phyloP scores from a whole-genome alignment of 2,113 vertebrate species.

The Callionymus lyra region DNA sequence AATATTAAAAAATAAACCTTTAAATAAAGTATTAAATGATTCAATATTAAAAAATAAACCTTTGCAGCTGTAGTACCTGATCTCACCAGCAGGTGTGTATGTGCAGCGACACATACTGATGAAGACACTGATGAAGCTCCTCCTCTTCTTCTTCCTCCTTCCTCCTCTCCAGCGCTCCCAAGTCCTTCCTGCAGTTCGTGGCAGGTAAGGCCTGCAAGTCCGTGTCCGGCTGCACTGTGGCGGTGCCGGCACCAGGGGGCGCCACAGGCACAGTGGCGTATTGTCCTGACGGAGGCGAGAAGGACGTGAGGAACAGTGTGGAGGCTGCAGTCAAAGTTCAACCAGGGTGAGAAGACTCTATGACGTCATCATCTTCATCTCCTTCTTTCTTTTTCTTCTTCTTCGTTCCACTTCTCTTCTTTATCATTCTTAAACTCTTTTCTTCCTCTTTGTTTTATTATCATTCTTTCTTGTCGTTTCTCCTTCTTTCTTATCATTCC shows the following conservation, averaged over 20 bases:
- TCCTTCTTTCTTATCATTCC: too few species aligned
- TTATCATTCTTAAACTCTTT: too few species aligned
- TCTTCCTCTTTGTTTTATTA: too few species aligned
- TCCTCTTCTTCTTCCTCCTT: not conserved
- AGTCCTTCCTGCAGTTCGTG: constrained; percentile 67
- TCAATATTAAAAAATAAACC: constrained; percentile 50
- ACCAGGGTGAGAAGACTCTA: constrained; percentile 64
- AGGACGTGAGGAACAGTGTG: constrained; percentile 76
- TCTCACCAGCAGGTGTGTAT: constrained; percentile 47
- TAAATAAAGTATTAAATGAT: too few species aligned
- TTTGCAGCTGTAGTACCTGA: constrained; percentile 40
- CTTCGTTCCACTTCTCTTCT: too few species aligned
- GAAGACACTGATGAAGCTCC: too few species aligned
- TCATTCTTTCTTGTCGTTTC: too few species aligned
- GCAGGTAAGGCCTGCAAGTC: constrained; percentile 73
- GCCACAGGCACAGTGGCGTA: constrained; percentile 42
- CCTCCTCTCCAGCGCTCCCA: constrained; percentile 50
- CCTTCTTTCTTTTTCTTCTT: too few species aligned
- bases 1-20: too few species aligned
- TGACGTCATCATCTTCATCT: too few species aligned
- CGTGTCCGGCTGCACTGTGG: constrained; percentile 66
- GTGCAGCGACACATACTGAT: too few species aligned
- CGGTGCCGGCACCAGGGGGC: constrained; percentile 58
- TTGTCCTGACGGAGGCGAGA: constrained; percentile 73
- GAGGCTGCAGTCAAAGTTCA: constrained; percentile 74